phyloP scores from a whole-genome alignment of 2,113 vertebrate species.

The Delphinapterus leucas region DNA sequence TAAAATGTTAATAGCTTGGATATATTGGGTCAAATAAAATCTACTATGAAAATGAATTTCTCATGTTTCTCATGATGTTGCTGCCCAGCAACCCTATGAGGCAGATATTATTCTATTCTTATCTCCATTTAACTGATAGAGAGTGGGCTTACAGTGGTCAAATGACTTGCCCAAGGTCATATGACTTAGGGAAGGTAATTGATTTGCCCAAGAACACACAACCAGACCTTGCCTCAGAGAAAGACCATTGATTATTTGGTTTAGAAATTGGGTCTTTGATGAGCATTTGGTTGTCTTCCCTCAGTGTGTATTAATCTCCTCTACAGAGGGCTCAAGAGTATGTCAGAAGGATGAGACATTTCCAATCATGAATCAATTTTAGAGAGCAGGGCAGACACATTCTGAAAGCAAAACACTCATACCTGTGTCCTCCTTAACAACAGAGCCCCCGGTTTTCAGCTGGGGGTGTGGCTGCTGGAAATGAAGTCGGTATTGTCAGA shows the following conservation, averaged over 20 bases:
- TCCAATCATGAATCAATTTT: background rate
- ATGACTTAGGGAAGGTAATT: background rate
- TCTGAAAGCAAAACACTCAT: background rate
- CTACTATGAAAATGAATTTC: background rate
- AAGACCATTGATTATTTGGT: background rate
- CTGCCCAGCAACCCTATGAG: background rate
- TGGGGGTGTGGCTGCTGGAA: background rate
- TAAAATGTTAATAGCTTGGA: slow-evolving; percentile 2
- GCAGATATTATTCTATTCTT: background rate
- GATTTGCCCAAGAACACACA: background rate
- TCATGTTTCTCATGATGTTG: background rate
- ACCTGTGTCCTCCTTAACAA: background rate
- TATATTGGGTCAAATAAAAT: background rate
- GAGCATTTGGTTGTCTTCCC: background rate
- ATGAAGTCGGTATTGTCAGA: background rate
- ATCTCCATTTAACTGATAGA: background rate
- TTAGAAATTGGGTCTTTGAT: background rate
- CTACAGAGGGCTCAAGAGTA: too few relatives aligned
- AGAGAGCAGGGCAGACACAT: background rate
- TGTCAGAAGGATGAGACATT: background rate
- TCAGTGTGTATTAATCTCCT: background rate
- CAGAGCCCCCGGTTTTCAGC: background rate
- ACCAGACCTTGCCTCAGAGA: background rate
- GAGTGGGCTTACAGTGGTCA: background rate
- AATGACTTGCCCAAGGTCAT: background rate